phyloP scores from a whole-genome alignment of 1,140 invertebrate genomes.

The Trichonephila inaurata region DNA sequence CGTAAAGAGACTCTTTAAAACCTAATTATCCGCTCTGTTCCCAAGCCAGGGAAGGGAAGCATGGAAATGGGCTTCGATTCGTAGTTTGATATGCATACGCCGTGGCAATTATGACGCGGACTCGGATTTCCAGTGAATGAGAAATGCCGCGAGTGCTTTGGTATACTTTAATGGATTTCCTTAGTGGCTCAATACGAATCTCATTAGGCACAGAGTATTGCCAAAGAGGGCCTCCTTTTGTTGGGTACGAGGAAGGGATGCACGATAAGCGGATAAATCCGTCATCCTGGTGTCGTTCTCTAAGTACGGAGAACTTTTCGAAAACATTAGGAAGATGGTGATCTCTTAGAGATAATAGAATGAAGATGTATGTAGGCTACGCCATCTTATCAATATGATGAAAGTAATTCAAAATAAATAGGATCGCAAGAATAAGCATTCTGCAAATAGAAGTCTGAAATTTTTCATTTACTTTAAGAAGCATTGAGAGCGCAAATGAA shows the following conservation, averaged over 20 bases:
- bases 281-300: not conserved
- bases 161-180: slow-evolving; percentile 55
- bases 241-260: not conserved
- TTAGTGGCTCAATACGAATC: slow-evolving; percentile 60
- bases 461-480: too few relatives aligned
- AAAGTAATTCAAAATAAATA: too few relatives aligned
- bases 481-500: too few relatives aligned
- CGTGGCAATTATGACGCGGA: slow-evolving; percentile 53
- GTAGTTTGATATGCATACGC: not conserved
- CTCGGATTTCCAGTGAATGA: slow-evolving; percentile 7
- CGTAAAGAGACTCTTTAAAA: slow-evolving; percentile 5
- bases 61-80: slow-evolving; percentile 65
- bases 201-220: slow-evolving; percentile 4
- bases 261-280: not conserved
- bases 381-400: too few relatives aligned
- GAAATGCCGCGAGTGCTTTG: slow-evolving; percentile 28
- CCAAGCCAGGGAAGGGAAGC: not conserved
- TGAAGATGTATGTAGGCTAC: too few relatives aligned
- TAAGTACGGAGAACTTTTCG: not conserved
- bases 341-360: too few relatives aligned
- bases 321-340: not conserved
- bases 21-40: slow-evolving; percentile 39
- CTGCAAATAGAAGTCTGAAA: too few relatives aligned
- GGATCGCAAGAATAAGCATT: too few relatives aligned
- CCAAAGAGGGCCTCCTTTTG: slow-evolving; percentile 13